A percentile compares a stretch with the other conserved stretches of the same genome.
These are phyloP conservation scores for Argynnis bischoffii DNA, from an alignment of 2,888 invertebrate genomes.

Conservation along the genomic window DNA sequence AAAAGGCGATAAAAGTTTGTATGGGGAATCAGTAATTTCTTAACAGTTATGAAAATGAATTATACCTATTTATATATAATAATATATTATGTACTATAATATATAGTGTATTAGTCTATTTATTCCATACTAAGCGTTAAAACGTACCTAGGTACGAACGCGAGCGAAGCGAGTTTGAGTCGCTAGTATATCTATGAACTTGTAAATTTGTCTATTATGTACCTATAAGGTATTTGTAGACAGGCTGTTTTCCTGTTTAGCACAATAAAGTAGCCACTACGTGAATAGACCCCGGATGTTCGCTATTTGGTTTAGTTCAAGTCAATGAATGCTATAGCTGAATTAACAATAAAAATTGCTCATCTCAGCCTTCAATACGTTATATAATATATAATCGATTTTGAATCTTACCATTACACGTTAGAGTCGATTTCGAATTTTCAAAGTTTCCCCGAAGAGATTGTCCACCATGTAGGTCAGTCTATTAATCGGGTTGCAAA, in stretches of 20 bases:
- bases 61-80: too few relatives aligned
- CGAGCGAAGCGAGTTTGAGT: too few relatives aligned
- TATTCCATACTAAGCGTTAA: too few relatives aligned
- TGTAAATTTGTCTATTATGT: too few relatives aligned
- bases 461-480: conserved; percentile 74
- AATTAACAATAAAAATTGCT: conserved; percentile 79
- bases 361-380: conserved; percentile 60
- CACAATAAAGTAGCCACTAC: conserved; percentile 57
- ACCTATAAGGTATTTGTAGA: conserved; percentile 37
- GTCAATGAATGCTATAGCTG: conserved; percentile 75
- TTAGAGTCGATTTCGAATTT: conserved; percentile 4
- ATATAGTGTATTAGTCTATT: too few relatives aligned
- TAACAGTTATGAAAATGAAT: too few relatives aligned
- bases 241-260: conserved; percentile 66
- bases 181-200: too few relatives aligned
- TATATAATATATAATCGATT: conserved; percentile 31
- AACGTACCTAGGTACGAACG: too few relatives aligned
- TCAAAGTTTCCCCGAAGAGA: conserved; percentile 42
- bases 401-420: conserved; percentile 36
- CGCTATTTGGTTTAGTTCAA: conserved; percentile 78
- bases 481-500: conserved; percentile 71
- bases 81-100: too few relatives aligned
- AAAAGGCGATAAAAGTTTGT: too few relatives aligned
- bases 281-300: conserved; percentile 79
- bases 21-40: too few relatives aligned